Conservation (phyloP, 2,797 vertebrate genomes). For the Macropus fuliginosus region DNA sequence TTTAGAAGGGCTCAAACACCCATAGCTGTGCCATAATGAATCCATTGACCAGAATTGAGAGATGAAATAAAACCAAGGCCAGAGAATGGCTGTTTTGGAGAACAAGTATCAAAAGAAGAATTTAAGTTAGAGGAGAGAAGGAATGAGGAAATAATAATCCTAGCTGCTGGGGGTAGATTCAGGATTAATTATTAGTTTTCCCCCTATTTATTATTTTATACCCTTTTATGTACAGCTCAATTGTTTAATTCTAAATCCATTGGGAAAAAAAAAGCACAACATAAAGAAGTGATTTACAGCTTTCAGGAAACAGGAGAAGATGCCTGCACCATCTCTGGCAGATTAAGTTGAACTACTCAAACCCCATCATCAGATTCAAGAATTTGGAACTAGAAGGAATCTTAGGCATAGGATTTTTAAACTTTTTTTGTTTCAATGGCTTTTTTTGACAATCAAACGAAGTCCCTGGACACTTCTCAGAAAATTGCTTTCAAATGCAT, state of each 20-base stretch:
- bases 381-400: neutral
- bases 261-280: neutral
- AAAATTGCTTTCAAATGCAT: neutral
- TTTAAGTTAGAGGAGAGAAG: neutral
- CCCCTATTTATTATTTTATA: neutral
- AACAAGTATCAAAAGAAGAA: neutral
- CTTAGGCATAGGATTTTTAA: neutral
- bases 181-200: neutral
- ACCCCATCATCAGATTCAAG: neutral
- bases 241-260: neutral
- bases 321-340: neutral
- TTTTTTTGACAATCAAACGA: neutral
- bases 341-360: neutral
- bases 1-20: neutral
- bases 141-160: neutral
- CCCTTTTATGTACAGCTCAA: neutral
- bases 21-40: neutral
- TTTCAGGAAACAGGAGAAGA: neutral
- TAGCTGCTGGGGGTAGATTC: neutral
- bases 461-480: neutral
- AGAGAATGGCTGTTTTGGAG: neutral
- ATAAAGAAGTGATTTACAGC: neutral
- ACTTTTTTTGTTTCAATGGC: neutral
- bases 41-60: neutral
- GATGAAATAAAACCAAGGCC: neutral